A percentile compares a stretch with the other conserved stretches of the same genome.
Conservation (phyloP, 2,888 invertebrate genomes). For the Halictus ligatus region DNA sequence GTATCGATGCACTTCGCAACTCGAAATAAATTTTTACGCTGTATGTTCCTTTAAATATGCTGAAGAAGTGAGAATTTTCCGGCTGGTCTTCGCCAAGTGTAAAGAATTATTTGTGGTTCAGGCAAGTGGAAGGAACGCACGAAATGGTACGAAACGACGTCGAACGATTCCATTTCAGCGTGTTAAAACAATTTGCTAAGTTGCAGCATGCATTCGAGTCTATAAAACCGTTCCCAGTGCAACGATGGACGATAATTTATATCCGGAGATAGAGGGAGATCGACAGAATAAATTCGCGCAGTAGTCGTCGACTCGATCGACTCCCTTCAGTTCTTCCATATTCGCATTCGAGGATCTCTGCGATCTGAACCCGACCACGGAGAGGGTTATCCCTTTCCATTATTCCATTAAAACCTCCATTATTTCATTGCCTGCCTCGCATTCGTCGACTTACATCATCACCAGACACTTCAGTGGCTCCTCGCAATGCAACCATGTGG, state of each 20-base stretch:
- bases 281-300: slow-evolving; percentile 44
- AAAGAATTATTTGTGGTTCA: neutral
- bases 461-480: neutral
- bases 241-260: slow-evolving; percentile 57
- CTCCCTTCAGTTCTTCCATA: slow-evolving; percentile 21
- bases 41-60: neutral
- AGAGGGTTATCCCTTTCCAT: slow-evolving; percentile 42
- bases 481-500: neutral
- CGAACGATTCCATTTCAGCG: neutral
- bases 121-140: neutral
- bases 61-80: neutral
- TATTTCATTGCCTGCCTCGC: neutral
- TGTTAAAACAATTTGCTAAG: slow-evolving; percentile 51
- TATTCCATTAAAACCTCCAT: slow-evolving; percentile 42
- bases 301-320: slow-evolving; percentile 44
- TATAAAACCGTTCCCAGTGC: slow-evolving; percentile 54
- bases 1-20: too few relatives aligned
- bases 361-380: slow-evolving; percentile 40
- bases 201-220: slow-evolving; percentile 26
- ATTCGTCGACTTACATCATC: neutral
- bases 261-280: slow-evolving; percentile 49
- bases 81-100: neutral
- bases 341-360: slow-evolving; percentile 35
- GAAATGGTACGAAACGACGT: neutral
- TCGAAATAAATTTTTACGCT: neutral